Evolutionary conservation across 2,888 invertebrate genomes (phyloP).

Genomic region (Drosophila vallismaia): DNA sequence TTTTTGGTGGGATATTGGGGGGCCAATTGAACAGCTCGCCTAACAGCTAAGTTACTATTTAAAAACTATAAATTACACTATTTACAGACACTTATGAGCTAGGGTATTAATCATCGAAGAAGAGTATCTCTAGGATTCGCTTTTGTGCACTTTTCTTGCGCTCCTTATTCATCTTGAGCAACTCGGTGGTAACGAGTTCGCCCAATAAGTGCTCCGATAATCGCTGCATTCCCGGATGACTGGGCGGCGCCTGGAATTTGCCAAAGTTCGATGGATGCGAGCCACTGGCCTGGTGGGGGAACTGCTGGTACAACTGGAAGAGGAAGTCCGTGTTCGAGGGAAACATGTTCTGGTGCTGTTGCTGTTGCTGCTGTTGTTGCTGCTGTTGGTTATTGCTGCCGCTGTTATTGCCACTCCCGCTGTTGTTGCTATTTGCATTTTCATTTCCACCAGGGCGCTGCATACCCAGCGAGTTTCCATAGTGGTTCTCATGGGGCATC

Average conservation of each 20-base stretch:
- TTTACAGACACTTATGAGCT: constrained; percentile 49
- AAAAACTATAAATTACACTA: constrained; percentile 29
- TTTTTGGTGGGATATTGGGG: constrained; percentile 55
- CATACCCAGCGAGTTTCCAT: constrained; percentile 49
- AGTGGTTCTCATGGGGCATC: constrained; percentile 70
- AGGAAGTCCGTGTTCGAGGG: constrained; percentile 82
- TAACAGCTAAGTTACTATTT: constrained; percentile 13
- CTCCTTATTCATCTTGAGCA: constrained; percentile 83
- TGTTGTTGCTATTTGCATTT: constrained; percentile 43
- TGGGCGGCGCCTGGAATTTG: constrained; percentile 78
- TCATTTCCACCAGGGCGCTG: constrained; percentile 48
- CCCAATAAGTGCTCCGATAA: constrained; percentile 83
- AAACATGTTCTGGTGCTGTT: constrained; percentile 71
- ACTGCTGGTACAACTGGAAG: constrained; percentile 82
- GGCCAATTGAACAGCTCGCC: constrained; percentile 1
- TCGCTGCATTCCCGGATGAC: constrained; percentile 70
- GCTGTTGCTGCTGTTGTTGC: constrained; percentile 49
- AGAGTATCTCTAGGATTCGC: constrained; percentile 83
- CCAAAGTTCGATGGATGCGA: constrained; percentile 68
- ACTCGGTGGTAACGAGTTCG: constrained; percentile 83
- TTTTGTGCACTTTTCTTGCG: constrained; percentile 83
- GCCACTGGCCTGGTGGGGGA: constrained; percentile 73
- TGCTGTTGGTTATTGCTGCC: constrained; percentile 55
- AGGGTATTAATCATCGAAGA: constrained; percentile 81
- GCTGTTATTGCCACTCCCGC: constrained; percentile 45